Evolutionary conservation across 2,888 invertebrate species (phyloP).

Genomic region (Philhelius pedissequus): DNA sequence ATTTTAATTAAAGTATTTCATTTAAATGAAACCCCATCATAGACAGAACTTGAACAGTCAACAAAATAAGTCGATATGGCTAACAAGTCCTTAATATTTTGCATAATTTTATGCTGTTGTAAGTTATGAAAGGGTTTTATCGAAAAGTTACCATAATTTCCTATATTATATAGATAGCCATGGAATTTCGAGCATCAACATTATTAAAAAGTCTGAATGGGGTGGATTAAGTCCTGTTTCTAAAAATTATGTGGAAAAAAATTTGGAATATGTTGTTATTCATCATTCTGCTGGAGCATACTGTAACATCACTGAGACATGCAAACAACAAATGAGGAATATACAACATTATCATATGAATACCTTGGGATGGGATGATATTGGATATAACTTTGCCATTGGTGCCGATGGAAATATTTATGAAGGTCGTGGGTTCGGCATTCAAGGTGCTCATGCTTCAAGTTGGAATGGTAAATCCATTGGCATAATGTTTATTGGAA

Average conservation of each 20-base stretch:
- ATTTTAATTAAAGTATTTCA: neutral
- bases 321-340: slow-evolving; percentile 72
- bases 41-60: neutral
- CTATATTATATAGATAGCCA: slow-evolving; percentile 66
- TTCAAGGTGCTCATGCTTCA: slow-evolving; percentile 74
- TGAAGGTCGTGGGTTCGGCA: slow-evolving; percentile 75
- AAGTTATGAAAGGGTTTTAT: neutral
- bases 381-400: slow-evolving; percentile 75
- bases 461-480: slow-evolving; percentile 75
- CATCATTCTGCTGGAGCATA: slow-evolving; percentile 73
- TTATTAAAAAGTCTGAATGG: slow-evolving; percentile 73
- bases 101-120: neutral
- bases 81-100: neutral
- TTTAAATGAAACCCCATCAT: neutral
- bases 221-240: slow-evolving; percentile 73
- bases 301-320: slow-evolving; percentile 71
- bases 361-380: slow-evolving; percentile 74
- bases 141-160: no score
- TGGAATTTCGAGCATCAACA: slow-evolving; percentile 71
- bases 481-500: slow-evolving; percentile 75
- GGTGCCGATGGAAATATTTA: slow-evolving; percentile 76
- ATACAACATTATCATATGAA: slow-evolving; percentile 76
- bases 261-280: slow-evolving; percentile 72
- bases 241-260: slow-evolving; percentile 69
- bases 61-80: neutral